Percentiles rank a stretch among this genome's conserved stretches.
Conservation (phyloP, 2,888 invertebrate species). For the Mantis religiosa region DNA sequence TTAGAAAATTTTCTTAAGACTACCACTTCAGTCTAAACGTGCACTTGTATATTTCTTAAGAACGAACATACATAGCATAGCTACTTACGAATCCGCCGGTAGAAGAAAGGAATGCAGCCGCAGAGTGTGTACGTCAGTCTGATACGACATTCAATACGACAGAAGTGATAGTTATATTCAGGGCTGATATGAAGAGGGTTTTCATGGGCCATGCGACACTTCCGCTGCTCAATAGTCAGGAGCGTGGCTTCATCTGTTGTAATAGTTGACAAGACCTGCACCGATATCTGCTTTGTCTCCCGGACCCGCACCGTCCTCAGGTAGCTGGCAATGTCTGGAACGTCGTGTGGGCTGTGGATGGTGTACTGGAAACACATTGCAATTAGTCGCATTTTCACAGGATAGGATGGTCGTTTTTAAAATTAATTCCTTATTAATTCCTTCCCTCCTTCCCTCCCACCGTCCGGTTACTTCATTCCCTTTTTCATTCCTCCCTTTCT, state of each 20-base stretch:
- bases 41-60: no score
- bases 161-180: slow-evolving; percentile 53
- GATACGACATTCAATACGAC: slow-evolving; percentile 68
- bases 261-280: slow-evolving; percentile 57
- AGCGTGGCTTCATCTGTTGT: slow-evolving; percentile 51
- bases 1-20: no score
- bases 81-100: slow-evolving; percentile 60
- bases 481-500: no score
- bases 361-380: slow-evolving; percentile 47
- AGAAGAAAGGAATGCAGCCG: slow-evolving; percentile 70
- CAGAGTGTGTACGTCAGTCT: slow-evolving; percentile 57
- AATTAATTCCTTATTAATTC: no score
- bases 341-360: slow-evolving; percentile 63
- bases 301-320: slow-evolving; percentile 46
- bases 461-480: no score
- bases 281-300: slow-evolving; percentile 57
- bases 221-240: slow-evolving; percentile 50
- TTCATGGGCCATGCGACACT: slow-evolving; percentile 46
- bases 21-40: no score
- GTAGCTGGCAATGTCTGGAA: slow-evolving; percentile 59
- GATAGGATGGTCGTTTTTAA: no score
- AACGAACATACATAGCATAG: no score
- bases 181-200: slow-evolving; percentile 11
- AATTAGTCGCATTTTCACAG: no score
- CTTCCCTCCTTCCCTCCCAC: no score